phyloP scores from a whole-genome alignment of 1,140 invertebrate species.

The Pectinophora gossypiella region DNA sequence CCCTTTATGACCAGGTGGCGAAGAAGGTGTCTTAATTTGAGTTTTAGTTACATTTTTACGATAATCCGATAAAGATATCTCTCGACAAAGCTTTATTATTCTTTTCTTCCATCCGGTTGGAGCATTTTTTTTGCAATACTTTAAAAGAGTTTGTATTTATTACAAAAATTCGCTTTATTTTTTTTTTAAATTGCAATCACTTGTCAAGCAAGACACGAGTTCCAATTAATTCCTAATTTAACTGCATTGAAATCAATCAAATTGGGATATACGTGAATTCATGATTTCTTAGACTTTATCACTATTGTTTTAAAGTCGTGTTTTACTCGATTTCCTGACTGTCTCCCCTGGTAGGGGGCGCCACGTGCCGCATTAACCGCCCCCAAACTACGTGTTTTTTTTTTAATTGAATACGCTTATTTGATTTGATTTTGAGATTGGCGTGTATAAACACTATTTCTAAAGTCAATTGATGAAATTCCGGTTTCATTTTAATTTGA shows the following conservation, averaged over 20 bases:
- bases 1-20: conserved; percentile 45
- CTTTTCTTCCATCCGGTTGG: too few species aligned
- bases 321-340: not conserved
- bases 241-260: not conserved
- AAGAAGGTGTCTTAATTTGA: conserved; percentile 57
- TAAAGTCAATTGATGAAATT: not conserved
- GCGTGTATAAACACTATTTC: conserved; percentile 20
- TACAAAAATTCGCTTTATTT: too few species aligned
- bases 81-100: not conserved
- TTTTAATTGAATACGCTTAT: conserved; percentile 60
- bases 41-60: conserved; percentile 52
- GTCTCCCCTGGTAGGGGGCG: conserved; percentile 22
- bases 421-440: conserved; percentile 59
- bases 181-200: too few species aligned
- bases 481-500: not conserved
- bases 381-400: conserved; percentile 38
- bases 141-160: too few species aligned
- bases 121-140: too few species aligned
- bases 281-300: not conserved
- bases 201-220: too few species aligned
- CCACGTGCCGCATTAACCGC: conserved; percentile 47
- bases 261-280: not conserved
- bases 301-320: not conserved
- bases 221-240: conserved; percentile 50
- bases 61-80: conserved; percentile 35